phyloP scores from a whole-genome alignment of 2,797 vertebrate genomes.

The Buphagus erythrorhynchus region DNA sequence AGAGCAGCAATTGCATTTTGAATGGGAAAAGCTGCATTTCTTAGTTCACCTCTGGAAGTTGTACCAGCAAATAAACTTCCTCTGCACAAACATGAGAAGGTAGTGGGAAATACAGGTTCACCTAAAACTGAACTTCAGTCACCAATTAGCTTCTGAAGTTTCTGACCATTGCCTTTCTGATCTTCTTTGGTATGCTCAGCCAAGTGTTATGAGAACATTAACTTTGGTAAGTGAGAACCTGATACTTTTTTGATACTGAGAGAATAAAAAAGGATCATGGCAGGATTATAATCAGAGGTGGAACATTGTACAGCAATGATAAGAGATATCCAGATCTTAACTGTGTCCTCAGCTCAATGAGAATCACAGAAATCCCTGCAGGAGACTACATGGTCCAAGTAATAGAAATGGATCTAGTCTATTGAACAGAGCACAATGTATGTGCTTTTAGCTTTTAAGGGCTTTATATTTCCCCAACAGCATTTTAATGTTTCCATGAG shows the following conservation, averaged over 20 bases:
- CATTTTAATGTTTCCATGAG: not conserved
- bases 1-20: not conserved
- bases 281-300: not conserved
- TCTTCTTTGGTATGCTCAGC: not conserved
- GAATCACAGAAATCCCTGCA: not conserved
- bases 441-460: not conserved
- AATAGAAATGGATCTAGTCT: not conserved
- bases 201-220: not conserved
- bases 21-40: not conserved
- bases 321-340: not conserved
- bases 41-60: not conserved
- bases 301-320: fast-evolving
- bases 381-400: not conserved
- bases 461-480: not conserved
- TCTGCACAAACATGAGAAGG: fast-evolving
- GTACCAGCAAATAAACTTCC: not conserved
- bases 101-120: not conserved
- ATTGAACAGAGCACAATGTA: not conserved
- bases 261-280: not conserved
- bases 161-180: not conserved
- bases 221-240: not conserved
- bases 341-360: not conserved
- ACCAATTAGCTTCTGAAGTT: not conserved
- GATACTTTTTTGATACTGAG: not conserved
- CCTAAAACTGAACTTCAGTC: not conserved